Evolutionary conservation across 2,113 vertebrate species (phyloP).

Genomic region (Ceyx margarethae): DNA sequence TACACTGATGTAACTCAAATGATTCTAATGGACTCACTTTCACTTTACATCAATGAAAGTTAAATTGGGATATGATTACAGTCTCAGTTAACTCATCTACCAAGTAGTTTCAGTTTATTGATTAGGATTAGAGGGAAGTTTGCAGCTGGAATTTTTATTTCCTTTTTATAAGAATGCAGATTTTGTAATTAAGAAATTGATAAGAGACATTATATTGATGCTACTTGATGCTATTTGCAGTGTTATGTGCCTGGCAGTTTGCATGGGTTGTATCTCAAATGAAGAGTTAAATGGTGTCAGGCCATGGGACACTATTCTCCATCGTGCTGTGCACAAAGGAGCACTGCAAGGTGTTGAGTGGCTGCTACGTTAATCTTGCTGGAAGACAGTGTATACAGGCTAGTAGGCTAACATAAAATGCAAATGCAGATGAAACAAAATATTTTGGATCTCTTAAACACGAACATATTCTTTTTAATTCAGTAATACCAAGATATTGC

Average conservation of each 20-base stretch:
- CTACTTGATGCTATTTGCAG: neutral
- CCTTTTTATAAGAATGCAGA: neutral
- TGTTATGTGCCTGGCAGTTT: neutral
- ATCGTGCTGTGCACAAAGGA: accelerated
- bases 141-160: neutral
- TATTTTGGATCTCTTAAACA: neutral
- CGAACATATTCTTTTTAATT: neutral
- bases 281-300: neutral
- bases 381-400: neutral
- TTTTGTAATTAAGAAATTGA: neutral
- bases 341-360: neutral
- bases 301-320: accelerated
- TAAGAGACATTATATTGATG: neutral
- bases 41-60: neutral
- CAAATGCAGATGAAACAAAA: neutral
- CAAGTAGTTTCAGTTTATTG: neutral
- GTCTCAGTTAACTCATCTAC: neutral
- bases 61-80: neutral
- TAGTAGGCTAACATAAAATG: neutral
- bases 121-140: neutral
- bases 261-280: neutral
- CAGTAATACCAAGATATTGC: neutral
- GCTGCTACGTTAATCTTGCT: neutral
- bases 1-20: neutral
- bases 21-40: conserved; percentile 33